A percentile compares a stretch with the other conserved stretches of the same genome.
phyloP scores from a whole-genome alignment of 2,888 invertebrate genomes.

The Dione juno region DNA sequence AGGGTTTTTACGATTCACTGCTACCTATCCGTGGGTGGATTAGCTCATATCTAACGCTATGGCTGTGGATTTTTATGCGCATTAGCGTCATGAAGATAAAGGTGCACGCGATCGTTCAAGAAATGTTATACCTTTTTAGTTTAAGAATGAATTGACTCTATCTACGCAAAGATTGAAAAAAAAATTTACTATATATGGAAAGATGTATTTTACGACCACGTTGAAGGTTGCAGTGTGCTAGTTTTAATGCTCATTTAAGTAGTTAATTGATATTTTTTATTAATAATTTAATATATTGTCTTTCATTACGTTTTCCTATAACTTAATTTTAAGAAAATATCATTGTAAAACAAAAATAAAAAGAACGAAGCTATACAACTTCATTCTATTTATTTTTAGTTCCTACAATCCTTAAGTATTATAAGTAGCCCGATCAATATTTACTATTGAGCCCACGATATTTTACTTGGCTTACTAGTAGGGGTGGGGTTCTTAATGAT shows the following conservation, averaged over 20 bases:
- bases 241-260: neutral
- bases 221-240: neutral
- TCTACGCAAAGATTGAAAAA: no score
- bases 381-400: neutral
- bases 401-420: neutral
- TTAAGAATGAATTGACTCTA: neutral
- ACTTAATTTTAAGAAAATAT: neutral
- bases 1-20: slow-evolving; percentile 48
- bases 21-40: slow-evolving; percentile 44
- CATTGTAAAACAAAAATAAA: no score
- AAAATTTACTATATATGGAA: no score
- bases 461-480: neutral
- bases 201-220: neutral
- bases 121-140: slow-evolving; percentile 9
- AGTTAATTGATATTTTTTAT: neutral
- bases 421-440: neutral
- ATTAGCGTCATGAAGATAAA: slow-evolving; percentile 47
- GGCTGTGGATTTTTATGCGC: slow-evolving; percentile 50
- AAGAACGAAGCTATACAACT: no score
- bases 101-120: slow-evolving; percentile 47
- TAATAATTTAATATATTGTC: neutral
- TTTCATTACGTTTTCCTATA: neutral
- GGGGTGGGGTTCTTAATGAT: neutral
- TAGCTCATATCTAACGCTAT: slow-evolving; percentile 49
- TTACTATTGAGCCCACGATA: neutral